Conservation (phyloP, 2,113 vertebrate species). For the Brachypteracias leptosomus region DNA sequence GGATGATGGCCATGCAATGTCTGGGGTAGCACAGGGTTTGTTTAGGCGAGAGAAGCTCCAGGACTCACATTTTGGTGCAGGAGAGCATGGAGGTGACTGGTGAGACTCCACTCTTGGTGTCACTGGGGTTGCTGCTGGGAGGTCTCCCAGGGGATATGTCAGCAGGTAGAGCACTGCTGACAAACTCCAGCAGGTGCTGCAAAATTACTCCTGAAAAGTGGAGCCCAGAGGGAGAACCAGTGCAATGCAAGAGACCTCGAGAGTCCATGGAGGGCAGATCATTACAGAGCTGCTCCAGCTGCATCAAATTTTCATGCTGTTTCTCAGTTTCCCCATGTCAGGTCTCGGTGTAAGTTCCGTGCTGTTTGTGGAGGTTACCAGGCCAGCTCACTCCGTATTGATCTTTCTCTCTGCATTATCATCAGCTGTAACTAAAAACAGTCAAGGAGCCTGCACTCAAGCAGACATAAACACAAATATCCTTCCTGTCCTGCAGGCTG, state of each 20-base stretch:
- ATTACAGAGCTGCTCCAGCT: not conserved
- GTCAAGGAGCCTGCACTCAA: not conserved
- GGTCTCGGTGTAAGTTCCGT: not conserved
- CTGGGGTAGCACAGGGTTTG: not conserved
- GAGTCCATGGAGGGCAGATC: accelerated
- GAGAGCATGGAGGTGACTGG: not conserved
- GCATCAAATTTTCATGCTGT: not conserved
- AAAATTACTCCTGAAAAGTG: not conserved
- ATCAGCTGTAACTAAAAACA: not conserved
- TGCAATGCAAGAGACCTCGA: not conserved
- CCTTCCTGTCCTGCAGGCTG: not conserved
- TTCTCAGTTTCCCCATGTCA: not conserved
- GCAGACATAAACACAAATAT: not conserved
- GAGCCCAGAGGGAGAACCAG: not conserved
- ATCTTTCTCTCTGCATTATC: not conserved
- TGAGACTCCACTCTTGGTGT: not conserved
- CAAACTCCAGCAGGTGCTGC: not conserved
- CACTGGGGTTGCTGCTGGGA: not conserved
- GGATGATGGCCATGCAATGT: not conserved
- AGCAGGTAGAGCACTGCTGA: not conserved
- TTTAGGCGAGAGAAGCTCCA: not conserved
- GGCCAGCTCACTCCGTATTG: not conserved
- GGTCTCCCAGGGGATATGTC: accelerated
- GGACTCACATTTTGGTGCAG: not conserved
- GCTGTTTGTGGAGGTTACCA: not conserved